These are phyloP conservation scores for Amphiprion percula DNA, from an alignment of 2,113 vertebrate species.

Conservation along the genomic window DNA sequence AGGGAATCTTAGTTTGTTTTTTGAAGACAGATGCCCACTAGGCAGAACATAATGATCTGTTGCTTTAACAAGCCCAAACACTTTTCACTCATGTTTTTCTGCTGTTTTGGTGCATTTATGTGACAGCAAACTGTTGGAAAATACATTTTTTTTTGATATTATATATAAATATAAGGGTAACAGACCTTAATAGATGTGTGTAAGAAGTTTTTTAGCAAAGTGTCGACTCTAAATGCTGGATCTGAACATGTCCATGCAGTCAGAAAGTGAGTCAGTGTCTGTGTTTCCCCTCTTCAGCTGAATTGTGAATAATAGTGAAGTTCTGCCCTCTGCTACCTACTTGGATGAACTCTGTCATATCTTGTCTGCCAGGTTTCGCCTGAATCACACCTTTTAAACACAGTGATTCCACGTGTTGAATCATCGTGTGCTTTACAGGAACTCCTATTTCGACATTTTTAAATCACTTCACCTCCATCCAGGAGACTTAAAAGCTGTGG, in stretches of 20 bases:
- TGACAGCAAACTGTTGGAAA: neutral
- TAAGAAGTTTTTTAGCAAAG: too few species aligned
- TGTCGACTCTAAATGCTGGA: neutral
- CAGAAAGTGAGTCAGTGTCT: conserved; percentile 46
- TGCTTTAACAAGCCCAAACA: conserved; percentile 25
- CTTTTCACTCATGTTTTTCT: conserved; percentile 14
- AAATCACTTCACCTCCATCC: too few species aligned
- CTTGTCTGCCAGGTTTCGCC: conserved; percentile 46
- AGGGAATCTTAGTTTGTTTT: neutral
- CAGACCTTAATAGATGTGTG: too few species aligned
- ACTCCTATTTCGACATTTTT: conserved; percentile 42
- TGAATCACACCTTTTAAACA: conserved; percentile 49
- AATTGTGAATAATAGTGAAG: conserved; percentile 31
- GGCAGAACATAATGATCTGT: conserved; percentile 22
- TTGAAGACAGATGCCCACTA: neutral
- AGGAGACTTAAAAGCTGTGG: too few species aligned
- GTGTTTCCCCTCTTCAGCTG: conserved; percentile 7
- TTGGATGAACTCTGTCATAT: conserved; percentile 57
- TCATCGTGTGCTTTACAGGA: conserved; percentile 51
- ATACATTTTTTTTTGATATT: neutral
- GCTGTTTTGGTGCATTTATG: conserved; percentile 9
- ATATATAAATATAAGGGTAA: too few species aligned
- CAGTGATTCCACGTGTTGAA: conserved; percentile 49
- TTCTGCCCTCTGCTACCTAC: neutral
- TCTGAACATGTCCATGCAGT: conserved; percentile 44